Conservation (phyloP, 2,797 vertebrate species). For the Xyrichtys novacula region DNA sequence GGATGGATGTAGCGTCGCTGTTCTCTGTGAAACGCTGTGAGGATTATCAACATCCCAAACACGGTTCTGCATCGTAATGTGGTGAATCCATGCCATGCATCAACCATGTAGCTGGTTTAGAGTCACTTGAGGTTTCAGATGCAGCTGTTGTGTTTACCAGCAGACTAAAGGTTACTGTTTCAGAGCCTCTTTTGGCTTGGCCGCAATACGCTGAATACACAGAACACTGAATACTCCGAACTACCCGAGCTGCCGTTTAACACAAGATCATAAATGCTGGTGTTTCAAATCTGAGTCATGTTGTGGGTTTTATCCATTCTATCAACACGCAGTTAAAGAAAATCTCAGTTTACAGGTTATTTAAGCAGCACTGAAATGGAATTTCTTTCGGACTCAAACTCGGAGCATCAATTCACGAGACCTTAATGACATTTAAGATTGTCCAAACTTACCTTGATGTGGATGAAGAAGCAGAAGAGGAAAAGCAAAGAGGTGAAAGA, state of each 20-base stretch:
- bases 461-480: slow-evolving; percentile 48
- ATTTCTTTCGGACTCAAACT: not conserved
- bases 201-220: slow-evolving; percentile 39
- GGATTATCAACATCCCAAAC: not conserved
- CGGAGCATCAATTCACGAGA: not conserved
- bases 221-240: slow-evolving; percentile 40
- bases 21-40: not conserved
- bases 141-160: slow-evolving; percentile 58
- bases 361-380: not conserved
- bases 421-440: slow-evolving; percentile 10
- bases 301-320: not conserved
- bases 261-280: not conserved
- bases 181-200: slow-evolving; percentile 52
- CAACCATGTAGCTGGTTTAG: not conserved
- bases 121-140: slow-evolving; percentile 44
- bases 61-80: not conserved
- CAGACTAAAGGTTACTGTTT: slow-evolving; percentile 72
- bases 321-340: not conserved
- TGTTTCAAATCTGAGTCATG: not conserved
- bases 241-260: not conserved
- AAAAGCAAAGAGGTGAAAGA: slow-evolving; percentile 26
- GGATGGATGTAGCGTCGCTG: too few species aligned
- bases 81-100: not conserved
- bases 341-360: not conserved
- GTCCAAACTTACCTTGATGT: slow-evolving; percentile 75